phyloP scores from a whole-genome alignment of 2,888 invertebrate species.

The Aphelenchoides bicaudatus region DNA sequence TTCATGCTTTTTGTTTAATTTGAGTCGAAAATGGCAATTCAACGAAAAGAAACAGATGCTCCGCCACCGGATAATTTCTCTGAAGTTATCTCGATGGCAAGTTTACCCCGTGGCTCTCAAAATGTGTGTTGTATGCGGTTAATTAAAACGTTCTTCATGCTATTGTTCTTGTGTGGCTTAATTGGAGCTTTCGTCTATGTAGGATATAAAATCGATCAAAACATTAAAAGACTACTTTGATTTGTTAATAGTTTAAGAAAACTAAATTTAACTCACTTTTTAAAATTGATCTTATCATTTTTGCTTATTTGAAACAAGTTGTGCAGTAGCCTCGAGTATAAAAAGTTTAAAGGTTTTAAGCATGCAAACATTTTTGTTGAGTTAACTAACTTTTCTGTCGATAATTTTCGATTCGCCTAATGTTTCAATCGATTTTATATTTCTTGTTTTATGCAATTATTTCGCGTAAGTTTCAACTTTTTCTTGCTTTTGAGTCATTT shows the following conservation, averaged over 20 bases:
- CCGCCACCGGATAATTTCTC: not conserved
- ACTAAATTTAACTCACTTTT: too few relatives aligned
- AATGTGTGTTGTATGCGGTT: not conserved
- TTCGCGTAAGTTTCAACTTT: slow-evolving; percentile 1
- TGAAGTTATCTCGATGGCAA: not conserved
- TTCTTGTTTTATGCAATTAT: not conserved
- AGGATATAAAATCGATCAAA: not conserved
- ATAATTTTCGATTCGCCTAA: not conserved
- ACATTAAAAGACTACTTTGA: too few relatives aligned
- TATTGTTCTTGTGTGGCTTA: not conserved
- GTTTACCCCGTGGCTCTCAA: not conserved
- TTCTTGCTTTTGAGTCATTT: not conserved
- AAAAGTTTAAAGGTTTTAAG: too few relatives aligned
- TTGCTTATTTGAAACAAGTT: too few relatives aligned
- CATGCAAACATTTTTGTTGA: too few relatives aligned
- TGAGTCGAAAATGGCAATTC: slow-evolving; percentile 8
- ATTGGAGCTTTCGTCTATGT: slow-evolving; percentile 6
- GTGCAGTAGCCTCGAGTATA: too few relatives aligned
- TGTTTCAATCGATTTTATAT: not conserved
- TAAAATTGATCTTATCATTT: too few relatives aligned
- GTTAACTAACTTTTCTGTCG: not conserved
- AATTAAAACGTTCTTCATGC: not conserved
- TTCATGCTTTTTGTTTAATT: too few relatives aligned
- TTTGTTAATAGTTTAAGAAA: too few relatives aligned
- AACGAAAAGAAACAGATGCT: slow-evolving; percentile 1